Percentiles rank a stretch among this genome's conserved stretches.
Conservation (phyloP, 2,113 vertebrate species). For the Struthidea cinerea region DNA sequence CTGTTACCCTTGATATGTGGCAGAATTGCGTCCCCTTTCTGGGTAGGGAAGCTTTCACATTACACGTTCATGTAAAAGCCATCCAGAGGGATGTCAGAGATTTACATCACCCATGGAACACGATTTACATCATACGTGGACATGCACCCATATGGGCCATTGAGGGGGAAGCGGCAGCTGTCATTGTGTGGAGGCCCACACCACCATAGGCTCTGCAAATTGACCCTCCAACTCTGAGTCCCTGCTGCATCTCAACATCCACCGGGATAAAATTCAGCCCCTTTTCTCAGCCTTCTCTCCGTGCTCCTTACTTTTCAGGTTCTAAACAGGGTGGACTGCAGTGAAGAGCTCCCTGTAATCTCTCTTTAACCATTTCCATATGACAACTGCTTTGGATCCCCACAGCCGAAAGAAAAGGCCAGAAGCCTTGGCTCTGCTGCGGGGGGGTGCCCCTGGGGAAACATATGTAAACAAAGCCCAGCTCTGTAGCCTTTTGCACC, state of each 20-base stretch:
- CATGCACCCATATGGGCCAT: neutral
- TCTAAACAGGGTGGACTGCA: constrained; percentile 75
- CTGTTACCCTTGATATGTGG: neutral
- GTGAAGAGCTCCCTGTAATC: constrained; percentile 75
- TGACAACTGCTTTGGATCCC: constrained; percentile 82
- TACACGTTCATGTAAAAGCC: neutral
- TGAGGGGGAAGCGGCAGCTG: neutral
- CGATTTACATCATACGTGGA: neutral
- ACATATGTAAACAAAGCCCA: constrained; percentile 84
- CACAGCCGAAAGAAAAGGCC: constrained; percentile 34
- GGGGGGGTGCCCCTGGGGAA: constrained; percentile 57
- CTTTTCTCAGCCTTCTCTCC: neutral
- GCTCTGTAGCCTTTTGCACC: constrained; percentile 81
- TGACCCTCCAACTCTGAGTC: neutral
- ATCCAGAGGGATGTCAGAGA: neutral
- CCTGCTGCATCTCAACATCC: neutral
- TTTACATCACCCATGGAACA: neutral
- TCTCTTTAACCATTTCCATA: constrained; percentile 85
- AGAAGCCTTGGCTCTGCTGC: constrained; percentile 54
- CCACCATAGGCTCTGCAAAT: neutral
- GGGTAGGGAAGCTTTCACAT: neutral
- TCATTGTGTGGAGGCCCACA: neutral
- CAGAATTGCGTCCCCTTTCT: neutral
- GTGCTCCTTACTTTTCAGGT: neutral
- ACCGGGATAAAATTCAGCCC: neutral